Percentiles rank a stretch among this genome's conserved stretches.
phyloP scores from a whole-genome alignment of 2,797 vertebrate genomes.

The Neostethus bicornis region DNA sequence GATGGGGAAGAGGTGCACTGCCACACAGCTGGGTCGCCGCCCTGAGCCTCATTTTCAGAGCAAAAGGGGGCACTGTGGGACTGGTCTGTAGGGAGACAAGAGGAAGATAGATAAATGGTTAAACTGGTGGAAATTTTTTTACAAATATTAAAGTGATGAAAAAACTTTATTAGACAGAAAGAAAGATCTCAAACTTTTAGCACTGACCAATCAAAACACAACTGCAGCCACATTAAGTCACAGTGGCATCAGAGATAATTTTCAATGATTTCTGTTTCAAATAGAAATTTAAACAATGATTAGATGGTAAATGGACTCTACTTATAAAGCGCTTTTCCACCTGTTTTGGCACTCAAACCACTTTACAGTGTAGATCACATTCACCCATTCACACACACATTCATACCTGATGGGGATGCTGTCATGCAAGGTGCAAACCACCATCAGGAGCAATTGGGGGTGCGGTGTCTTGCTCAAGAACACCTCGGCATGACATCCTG shows the following conservation, averaged over 20 bases:
- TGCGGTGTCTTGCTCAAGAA: too few species aligned
- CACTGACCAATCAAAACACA: not conserved
- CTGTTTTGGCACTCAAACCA: too few species aligned
- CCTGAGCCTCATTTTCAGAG: conserved; percentile 83
- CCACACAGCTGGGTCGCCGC: conserved; percentile 82
- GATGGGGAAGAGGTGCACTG: conserved; percentile 84
- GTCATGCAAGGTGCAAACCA: too few species aligned
- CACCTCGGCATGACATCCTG: too few species aligned
- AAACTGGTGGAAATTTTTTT: not conserved
- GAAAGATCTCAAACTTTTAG: not conserved
- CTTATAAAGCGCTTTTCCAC: too few species aligned
- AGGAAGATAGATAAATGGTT: not conserved
- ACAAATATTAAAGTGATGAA: not conserved
- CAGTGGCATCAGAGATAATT: not conserved
- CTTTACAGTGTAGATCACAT: too few species aligned
- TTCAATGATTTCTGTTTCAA: not conserved
- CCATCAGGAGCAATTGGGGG: too few species aligned
- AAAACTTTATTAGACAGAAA: not conserved
- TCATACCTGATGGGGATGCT: too few species aligned
- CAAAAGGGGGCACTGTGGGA: conserved; percentile 83
- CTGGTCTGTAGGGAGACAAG: conserved; percentile 79
- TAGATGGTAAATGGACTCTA: too few species aligned
- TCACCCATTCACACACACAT: too few species aligned
- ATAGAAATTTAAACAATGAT: not conserved
- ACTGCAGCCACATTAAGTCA: not conserved